Conservation (phyloP, 2,888 invertebrate genomes). For the Synergus itoensis region DNA sequence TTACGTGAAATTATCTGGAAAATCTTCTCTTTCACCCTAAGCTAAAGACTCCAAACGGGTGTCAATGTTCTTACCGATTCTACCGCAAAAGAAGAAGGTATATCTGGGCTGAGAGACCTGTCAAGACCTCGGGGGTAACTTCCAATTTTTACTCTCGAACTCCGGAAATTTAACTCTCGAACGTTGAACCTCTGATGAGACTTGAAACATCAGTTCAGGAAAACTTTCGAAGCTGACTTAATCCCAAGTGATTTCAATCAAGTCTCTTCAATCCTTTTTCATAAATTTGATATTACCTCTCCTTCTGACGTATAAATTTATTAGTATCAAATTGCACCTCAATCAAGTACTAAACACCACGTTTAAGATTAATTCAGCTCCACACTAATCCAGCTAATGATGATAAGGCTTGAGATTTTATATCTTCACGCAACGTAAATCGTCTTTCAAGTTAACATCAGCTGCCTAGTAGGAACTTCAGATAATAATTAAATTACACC, state of each 20-base stretch:
- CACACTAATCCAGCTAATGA: not conserved
- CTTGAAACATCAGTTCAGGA: not conserved
- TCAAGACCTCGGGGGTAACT: not conserved
- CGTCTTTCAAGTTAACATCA: conserved; percentile 19
- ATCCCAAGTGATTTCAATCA: not conserved
- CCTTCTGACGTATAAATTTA: not conserved
- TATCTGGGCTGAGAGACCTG: too few species aligned
- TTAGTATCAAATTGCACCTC: not conserved
- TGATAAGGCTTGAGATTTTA: not conserved
- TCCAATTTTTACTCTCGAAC: not conserved
- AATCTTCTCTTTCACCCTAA: conserved; percentile 54
- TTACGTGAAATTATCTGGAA: conserved; percentile 72
- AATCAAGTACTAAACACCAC: conserved; percentile 2
- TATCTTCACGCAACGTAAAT: conserved; percentile 6
- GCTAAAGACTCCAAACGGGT: not conserved
- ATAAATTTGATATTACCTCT: not conserved
- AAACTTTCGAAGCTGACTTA: not conserved
- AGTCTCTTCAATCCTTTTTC: not conserved
- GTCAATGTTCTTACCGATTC: conserved; percentile 62
- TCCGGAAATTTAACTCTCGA: not conserved
- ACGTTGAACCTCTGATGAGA: not conserved
- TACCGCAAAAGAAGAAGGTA: not conserved
- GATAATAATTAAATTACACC: not conserved
- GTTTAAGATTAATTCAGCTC: not conserved
- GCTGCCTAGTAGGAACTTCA: conserved; percentile 10